These are phyloP conservation scores for Mechanitis messenoides DNA, from an alignment of 2,888 invertebrate genomes.

Conservation along the genomic window DNA sequence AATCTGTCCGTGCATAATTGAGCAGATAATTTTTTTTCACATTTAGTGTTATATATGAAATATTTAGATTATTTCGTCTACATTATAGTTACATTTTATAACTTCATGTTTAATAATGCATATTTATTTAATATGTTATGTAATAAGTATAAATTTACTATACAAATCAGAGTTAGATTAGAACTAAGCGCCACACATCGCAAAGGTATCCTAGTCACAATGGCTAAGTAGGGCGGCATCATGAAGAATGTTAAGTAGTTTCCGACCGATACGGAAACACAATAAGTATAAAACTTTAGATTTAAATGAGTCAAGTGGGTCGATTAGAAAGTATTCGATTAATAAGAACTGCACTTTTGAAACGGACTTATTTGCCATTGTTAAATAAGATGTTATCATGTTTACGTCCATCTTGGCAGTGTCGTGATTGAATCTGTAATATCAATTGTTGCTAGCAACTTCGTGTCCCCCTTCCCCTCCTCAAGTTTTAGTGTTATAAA, in stretches of 20 bases:
- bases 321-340: slow-evolving; percentile 42
- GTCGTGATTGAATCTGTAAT: too few species aligned
- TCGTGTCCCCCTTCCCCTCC: too few species aligned
- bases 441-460: too few species aligned
- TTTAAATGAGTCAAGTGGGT: slow-evolving; percentile 39
- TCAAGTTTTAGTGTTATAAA: too few species aligned
- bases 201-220: slow-evolving; percentile 16
- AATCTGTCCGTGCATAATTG: too few species aligned
- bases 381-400: neutral
- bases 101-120: too few species aligned
- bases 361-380: slow-evolving; percentile 9
- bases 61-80: too few species aligned
- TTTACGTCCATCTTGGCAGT: neutral
- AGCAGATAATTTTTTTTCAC: too few species aligned
- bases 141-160: neutral
- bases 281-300: slow-evolving; percentile 45
- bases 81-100: too few species aligned
- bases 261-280: slow-evolving; percentile 41
- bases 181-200: slow-evolving; percentile 16
- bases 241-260: slow-evolving; percentile 56
- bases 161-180: slow-evolving; percentile 12
- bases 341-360: slow-evolving; percentile 22
- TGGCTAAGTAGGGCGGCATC: slow-evolving; percentile 46
- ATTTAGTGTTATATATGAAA: too few species aligned
- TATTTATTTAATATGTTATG: too few species aligned